A percentile compares a stretch with the other conserved stretches of the same genome.
Conservation (phyloP, 2,888 invertebrate genomes). For the Gryllus longicercus region DNA sequence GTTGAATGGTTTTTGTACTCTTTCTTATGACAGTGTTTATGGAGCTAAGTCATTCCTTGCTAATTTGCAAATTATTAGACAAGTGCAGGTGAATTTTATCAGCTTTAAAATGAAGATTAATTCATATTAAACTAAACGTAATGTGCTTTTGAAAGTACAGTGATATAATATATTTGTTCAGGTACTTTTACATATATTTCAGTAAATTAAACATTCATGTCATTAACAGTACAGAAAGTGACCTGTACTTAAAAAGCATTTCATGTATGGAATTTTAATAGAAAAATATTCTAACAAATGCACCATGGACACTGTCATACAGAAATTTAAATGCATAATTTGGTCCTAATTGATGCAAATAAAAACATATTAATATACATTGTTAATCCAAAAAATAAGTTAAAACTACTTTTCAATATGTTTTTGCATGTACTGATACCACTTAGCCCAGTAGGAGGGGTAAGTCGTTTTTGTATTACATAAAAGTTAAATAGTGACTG, state of each 20-base stretch:
- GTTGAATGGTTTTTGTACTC: neutral
- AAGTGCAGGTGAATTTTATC: too few relatives aligned
- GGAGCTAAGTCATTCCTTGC: neutral
- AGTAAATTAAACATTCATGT: too few relatives aligned
- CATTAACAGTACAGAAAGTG: too few relatives aligned
- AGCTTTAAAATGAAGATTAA: too few relatives aligned
- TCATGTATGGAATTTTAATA: neutral
- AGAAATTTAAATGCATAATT: neutral
- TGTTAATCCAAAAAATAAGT: neutral
- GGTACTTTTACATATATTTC: too few relatives aligned
- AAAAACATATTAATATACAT: neutral
- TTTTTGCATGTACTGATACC: constrained; percentile 3
- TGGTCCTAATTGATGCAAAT: neutral
- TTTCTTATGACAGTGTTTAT: constrained; percentile 17
- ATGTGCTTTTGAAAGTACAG: too few relatives aligned
- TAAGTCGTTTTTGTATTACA: neutral
- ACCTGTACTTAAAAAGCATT: neutral
- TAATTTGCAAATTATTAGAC: neutral
- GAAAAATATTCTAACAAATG: neutral
- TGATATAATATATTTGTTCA: too few relatives aligned
- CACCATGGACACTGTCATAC: neutral
- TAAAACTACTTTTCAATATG: neutral
- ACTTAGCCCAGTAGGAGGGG: neutral
- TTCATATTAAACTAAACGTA: too few relatives aligned
- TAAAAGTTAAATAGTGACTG: neutral